Base-by-base conservation (phyloP, 1,140 invertebrate species). In the Drosophila simulans region DNA sequence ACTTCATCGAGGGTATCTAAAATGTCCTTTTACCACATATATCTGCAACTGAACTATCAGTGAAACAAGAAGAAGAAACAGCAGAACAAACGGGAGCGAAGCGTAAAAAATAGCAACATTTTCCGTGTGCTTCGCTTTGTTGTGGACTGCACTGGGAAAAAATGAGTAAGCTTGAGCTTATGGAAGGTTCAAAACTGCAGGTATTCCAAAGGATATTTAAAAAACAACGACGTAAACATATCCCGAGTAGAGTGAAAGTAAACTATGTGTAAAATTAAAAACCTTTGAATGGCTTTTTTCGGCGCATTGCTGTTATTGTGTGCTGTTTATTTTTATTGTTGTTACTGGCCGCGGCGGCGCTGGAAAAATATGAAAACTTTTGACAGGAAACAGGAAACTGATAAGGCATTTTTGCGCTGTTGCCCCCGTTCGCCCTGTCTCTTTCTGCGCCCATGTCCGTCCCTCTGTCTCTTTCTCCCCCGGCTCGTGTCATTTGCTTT, bases 341-440 rank as follows among this genome's bases (percentile, higher is more conserved):
- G 65, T 70, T 70, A 53, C 52, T 79, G 63, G 71, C 15, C 70
- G 77, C 56, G 78, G 72, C 56, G 73, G 78, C 77, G 80, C 39
- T 76, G 71, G 79, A 80, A 91, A 91, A 91, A 91, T 91, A 91
- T 91, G 89, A 91, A 91, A 91, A 91, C 89, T 91, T 91, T 91
- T 84, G 84, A 91, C 89, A 91, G 89, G 89, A 91, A 91, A 85
- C 81, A 88, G 83, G 83, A 86, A 68, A 86, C 89, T 91, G 89
- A 91, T 91, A 91, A 91, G 89, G 84, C 86, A 91, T 91, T 88
- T 89, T 88, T 86, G 82, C 76, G 59, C 79, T 60, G 83, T 77
- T 80, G 77, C 43, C 63, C 78, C 75, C 76, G 79, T 43, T 57
- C 51, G 48, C 17, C 53, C 68, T 35, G 46, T 58, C 48, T 56